Evolutionary conservation across 1,140 invertebrate genomes (phyloP).

Genomic region (Drosophila athabasca): DNA sequence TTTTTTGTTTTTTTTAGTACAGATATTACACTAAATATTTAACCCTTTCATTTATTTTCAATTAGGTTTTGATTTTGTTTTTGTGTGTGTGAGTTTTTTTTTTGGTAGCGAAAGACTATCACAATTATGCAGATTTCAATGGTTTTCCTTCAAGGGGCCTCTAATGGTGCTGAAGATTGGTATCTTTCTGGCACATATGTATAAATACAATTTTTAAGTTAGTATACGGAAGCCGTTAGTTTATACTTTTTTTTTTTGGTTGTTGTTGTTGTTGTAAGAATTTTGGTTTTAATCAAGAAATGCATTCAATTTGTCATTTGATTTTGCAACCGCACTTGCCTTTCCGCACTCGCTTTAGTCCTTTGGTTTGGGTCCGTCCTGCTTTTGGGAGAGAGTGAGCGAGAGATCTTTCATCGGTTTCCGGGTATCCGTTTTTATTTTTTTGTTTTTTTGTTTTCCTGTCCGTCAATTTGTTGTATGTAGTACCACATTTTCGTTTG

Average conservation of each 20-base stretch:
- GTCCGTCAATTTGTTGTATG: slow-evolving; percentile 30
- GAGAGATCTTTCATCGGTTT: slow-evolving; percentile 20
- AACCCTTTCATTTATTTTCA: slow-evolving; percentile 1
- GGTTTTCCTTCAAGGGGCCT: slow-evolving; percentile 22
- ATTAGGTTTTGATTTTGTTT: slow-evolving; percentile 2
- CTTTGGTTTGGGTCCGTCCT: slow-evolving; percentile 14
- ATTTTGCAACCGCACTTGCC: slow-evolving; percentile 60
- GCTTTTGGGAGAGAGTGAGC: slow-evolving; percentile 8
- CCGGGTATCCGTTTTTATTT: slow-evolving; percentile 3
- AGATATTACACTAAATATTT: slow-evolving; percentile 16
- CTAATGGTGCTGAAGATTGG: slow-evolving; percentile 41
- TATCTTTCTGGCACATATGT: slow-evolving; percentile 46
- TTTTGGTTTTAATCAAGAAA: slow-evolving; percentile 51
- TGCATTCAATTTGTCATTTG: slow-evolving; percentile 70
- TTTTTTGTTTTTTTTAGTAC: not conserved
- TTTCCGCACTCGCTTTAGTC: slow-evolving; percentile 5
- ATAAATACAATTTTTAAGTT: slow-evolving; percentile 28
- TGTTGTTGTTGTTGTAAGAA: slow-evolving; percentile 3
- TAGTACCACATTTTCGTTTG: slow-evolving; percentile 11
- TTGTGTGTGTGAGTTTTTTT: slow-evolving; percentile 20
- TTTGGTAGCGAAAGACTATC: slow-evolving; percentile 68
- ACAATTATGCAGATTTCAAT: slow-evolving; percentile 68
- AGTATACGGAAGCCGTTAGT: slow-evolving; percentile 42
- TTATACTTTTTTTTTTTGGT: slow-evolving; percentile 3
- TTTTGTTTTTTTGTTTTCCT: slow-evolving; percentile 13